These are phyloP conservation scores for Abrostola triplasia DNA, from an alignment of 2,888 invertebrate genomes.

Conservation along the genomic window DNA sequence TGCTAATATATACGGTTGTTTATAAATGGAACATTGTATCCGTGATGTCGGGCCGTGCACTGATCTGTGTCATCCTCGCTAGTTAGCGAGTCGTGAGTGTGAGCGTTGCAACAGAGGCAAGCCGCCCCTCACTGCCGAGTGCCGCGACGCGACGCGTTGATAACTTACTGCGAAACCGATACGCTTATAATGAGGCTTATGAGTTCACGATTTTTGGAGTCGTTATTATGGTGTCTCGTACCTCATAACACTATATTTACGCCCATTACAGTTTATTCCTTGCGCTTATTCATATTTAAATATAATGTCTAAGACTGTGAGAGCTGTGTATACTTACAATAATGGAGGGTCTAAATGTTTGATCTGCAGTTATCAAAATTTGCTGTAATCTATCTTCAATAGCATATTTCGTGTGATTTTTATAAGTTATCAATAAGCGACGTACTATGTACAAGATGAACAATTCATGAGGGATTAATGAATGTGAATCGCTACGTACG, in stretches of 20 bases:
- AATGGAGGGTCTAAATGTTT: not conserved
- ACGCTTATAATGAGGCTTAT: constrained; percentile 54
- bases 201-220: constrained; percentile 53
- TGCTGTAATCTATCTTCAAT: too few relatives aligned
- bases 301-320: not conserved
- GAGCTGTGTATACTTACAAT: not conserved
- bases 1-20: constrained; percentile 52
- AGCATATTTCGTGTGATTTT: too few relatives aligned
- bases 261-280: constrained; percentile 19
- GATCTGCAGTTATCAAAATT: too few relatives aligned
- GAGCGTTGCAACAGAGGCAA: constrained; percentile 60
- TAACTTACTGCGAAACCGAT: constrained; percentile 50
- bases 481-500: too few relatives aligned
- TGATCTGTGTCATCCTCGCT: constrained; percentile 72
- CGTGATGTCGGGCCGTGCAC: constrained; percentile 67
- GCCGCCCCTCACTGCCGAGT: constrained; percentile 43
- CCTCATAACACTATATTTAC: constrained; percentile 42
- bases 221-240: constrained; percentile 38
- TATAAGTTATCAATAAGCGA: too few relatives aligned
- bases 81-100: constrained; percentile 69
- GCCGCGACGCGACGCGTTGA: constrained; percentile 42
- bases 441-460: too few relatives aligned
- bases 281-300: constrained; percentile 8
- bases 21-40: constrained; percentile 62
- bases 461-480: too few relatives aligned